phyloP scores from a whole-genome alignment of 2,113 vertebrate genomes.

The Vimba vimba region DNA sequence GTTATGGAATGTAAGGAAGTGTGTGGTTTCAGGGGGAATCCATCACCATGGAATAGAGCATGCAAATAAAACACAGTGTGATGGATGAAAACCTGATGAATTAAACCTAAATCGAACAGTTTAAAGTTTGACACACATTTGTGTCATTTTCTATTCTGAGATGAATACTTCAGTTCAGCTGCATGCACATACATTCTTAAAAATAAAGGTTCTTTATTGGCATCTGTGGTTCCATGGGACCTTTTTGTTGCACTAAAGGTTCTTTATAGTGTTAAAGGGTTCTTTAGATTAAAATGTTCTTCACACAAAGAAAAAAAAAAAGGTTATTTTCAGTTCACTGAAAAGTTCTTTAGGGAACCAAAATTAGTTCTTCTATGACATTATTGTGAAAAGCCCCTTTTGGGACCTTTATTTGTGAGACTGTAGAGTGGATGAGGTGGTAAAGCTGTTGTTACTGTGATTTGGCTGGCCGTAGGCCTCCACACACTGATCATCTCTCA shows the following conservation, averaged over 20 bases:
- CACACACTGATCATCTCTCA: constrained; percentile 44
- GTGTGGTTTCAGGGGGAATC: constrained; percentile 89
- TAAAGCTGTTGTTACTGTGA: constrained; percentile 56
- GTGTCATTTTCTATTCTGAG: not conserved
- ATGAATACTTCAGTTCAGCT: too few relatives aligned
- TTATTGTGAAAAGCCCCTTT: too few relatives aligned
- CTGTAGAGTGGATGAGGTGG: constrained; percentile 64
- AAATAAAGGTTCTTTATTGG: too few relatives aligned
- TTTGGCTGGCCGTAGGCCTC: constrained; percentile 60
- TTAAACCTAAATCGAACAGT: not conserved
- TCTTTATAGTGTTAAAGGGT: too few relatives aligned
- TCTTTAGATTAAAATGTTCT: too few relatives aligned
- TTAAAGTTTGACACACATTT: not conserved
- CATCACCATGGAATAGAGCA: constrained; percentile 36
- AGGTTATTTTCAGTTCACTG: too few relatives aligned
- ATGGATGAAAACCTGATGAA: not conserved
- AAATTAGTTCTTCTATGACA: too few relatives aligned
- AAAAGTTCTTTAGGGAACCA: too few relatives aligned
- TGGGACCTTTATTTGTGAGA: too few relatives aligned
- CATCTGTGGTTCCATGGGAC: too few relatives aligned
- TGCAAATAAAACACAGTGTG: not conserved
- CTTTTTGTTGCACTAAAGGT: too few relatives aligned
- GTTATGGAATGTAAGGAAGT: constrained; percentile 99
- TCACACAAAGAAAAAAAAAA: too few relatives aligned
- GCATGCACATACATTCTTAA: not conserved